Evolutionary conservation across 30 jellyfish, hydroid and myxozoan species (phyloP).

Genomic region (Chrysaora quinquecirrha): DNA sequence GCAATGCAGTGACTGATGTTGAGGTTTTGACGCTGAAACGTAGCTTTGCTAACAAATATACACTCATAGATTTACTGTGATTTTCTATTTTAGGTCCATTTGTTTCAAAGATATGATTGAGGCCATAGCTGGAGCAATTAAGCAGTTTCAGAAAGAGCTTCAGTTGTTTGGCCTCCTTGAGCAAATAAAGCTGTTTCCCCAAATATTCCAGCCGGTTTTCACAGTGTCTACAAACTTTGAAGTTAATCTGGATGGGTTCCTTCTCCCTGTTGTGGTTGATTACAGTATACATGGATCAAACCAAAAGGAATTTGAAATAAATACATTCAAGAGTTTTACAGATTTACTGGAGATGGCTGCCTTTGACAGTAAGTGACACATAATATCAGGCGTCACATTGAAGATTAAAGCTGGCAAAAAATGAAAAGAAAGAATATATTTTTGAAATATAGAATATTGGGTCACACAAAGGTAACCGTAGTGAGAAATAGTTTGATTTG

Average conservation of each 20-base stretch:
- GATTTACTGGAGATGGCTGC: constrained; percentile 1
- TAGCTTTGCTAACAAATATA: too few species aligned
- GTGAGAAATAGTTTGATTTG: too few species aligned
- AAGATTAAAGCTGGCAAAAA: too few species aligned
- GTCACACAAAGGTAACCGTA: too few species aligned
- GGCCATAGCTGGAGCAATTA: not conserved
- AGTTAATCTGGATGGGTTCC: not conserved
- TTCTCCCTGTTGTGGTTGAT: not conserved
- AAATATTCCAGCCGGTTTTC: constrained; percentile 5
- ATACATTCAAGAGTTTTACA: constrained; percentile 2
- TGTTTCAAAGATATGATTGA: constrained; percentile 6
- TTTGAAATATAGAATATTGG: too few species aligned
- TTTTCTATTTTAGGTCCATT: not conserved
- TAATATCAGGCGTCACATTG: too few species aligned
- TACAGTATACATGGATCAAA: constrained; percentile 17
- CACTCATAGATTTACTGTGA: too few species aligned
- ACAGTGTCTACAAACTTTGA: not conserved
- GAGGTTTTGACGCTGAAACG: too few species aligned
- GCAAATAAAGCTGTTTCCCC: not conserved
- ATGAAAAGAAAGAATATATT: too few species aligned
- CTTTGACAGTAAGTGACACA: not conserved
- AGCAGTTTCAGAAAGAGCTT: constrained; percentile 12
- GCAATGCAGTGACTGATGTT: too few species aligned
- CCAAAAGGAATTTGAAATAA: constrained; percentile 4
- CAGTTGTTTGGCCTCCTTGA: not conserved